Conservation (phyloP, 2,888 invertebrate species). For the Aelia acuminata region DNA sequence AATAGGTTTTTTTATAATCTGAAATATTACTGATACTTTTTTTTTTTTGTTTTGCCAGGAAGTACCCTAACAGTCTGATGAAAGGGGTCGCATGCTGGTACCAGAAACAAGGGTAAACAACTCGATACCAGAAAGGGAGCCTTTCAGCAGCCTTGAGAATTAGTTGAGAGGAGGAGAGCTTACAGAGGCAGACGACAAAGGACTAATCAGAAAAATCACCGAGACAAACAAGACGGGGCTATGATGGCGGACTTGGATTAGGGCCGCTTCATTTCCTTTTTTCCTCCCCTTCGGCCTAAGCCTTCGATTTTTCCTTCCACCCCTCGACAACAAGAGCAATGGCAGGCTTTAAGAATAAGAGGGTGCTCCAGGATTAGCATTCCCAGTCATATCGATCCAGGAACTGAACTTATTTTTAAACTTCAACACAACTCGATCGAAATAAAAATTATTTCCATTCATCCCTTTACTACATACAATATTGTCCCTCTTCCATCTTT, state of each 20-base stretch:
- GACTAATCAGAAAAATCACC: slow-evolving; percentile 57
- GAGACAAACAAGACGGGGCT: slow-evolving; percentile 26
- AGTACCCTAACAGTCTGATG: not conserved
- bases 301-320: slow-evolving; percentile 52
- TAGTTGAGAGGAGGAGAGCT: slow-evolving; percentile 4
- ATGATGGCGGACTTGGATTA: slow-evolving; percentile 21
- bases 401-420: slow-evolving; percentile 42
- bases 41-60: not conserved
- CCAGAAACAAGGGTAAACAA: slow-evolving; percentile 42
- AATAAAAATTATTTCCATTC: not conserved
- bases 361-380: slow-evolving; percentile 51
- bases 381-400: slow-evolving; percentile 43
- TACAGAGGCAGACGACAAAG: slow-evolving; percentile 4
- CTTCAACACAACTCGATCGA: not conserved
- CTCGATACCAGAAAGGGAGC: not conserved
- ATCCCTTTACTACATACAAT: no score
- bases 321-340: slow-evolving; percentile 38
- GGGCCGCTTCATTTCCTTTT: slow-evolving; percentile 43
- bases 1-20: no score
- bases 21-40: no score
- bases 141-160: slow-evolving; percentile 5
- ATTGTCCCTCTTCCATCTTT: no score
- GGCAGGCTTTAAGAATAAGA: slow-evolving; percentile 49
- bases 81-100: not conserved
- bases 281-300: slow-evolving; percentile 33